Conservation (phyloP, 2,888 invertebrate genomes). For the Acanthosepion pharaonis region DNA sequence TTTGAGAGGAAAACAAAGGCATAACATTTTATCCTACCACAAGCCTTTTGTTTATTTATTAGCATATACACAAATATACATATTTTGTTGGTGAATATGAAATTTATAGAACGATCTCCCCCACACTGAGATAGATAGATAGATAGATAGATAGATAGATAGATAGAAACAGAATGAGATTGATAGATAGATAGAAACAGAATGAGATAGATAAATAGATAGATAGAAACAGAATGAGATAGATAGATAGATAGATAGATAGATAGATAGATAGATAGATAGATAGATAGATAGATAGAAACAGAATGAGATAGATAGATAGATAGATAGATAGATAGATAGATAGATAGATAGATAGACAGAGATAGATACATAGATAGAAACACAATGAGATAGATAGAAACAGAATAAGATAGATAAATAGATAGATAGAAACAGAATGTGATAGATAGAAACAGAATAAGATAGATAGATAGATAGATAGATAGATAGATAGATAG, state of each 20-base stretch:
- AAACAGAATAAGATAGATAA: not conserved
- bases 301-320: not conserved
- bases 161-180: too few species aligned
- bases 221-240: too few species aligned
- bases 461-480: not conserved
- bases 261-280: not conserved
- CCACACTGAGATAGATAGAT: not conserved
- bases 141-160: too few species aligned
- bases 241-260: not conserved
- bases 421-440: not conserved
- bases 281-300: too few species aligned
- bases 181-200: not conserved
- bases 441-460: too few species aligned
- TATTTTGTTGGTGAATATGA: not conserved
- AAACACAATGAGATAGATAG: not conserved
- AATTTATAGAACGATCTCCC: not conserved
- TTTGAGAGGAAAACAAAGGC: not conserved
- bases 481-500: not conserved
- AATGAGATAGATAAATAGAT: not conserved
- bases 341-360: not conserved
- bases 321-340: not conserved
- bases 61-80: not conserved
- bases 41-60: not conserved
- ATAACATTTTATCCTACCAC: not conserved
- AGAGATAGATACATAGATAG: not conserved